Evolutionary conservation across 2,797 vertebrate species (phyloP).

Genomic region (Spondyliosoma cantharus): DNA sequence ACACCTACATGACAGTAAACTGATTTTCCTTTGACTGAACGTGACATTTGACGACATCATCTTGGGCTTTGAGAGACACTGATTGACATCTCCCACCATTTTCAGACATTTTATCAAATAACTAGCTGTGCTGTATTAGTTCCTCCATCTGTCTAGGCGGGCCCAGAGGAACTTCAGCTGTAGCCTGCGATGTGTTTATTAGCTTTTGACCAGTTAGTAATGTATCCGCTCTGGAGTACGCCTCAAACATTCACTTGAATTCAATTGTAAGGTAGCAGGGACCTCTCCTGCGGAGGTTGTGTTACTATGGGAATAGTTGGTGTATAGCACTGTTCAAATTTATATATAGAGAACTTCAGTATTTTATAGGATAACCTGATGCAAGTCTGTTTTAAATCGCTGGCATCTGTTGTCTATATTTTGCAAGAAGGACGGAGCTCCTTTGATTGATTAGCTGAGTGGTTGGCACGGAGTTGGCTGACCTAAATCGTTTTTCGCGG

Average conservation of each 20-base stretch:
- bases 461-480: constrained; percentile 32
- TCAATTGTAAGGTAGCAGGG: neutral
- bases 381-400: constrained; percentile 9
- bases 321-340: constrained; percentile 24
- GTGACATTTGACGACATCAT: too few species aligned
- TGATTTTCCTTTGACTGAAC: too few species aligned
- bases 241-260: constrained; percentile 6
- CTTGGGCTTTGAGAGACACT: too few species aligned
- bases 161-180: constrained; percentile 22
- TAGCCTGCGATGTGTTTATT: constrained; percentile 23
- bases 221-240: neutral
- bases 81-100: too few species aligned
- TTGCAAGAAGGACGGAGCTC: constrained; percentile 25
- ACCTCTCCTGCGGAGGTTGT: constrained; percentile 14
- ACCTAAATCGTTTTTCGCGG: constrained; percentile 34
- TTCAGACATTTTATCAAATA: too few species aligned
- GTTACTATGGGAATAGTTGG: constrained; percentile 47
- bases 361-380: constrained; percentile 29
- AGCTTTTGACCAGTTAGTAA: constrained; percentile 25
- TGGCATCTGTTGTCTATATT: constrained; percentile 23
- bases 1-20: too few species aligned
- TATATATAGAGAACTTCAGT: constrained; percentile 3
- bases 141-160: constrained; percentile 27
- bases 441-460: constrained; percentile 37
- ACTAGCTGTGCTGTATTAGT: neutral